A percentile compares a stretch with the other conserved stretches of the same genome.
These are phyloP conservation scores for Percina caprodes DNA, from an alignment of 2,113 vertebrate species.

Conservation along the genomic window DNA sequence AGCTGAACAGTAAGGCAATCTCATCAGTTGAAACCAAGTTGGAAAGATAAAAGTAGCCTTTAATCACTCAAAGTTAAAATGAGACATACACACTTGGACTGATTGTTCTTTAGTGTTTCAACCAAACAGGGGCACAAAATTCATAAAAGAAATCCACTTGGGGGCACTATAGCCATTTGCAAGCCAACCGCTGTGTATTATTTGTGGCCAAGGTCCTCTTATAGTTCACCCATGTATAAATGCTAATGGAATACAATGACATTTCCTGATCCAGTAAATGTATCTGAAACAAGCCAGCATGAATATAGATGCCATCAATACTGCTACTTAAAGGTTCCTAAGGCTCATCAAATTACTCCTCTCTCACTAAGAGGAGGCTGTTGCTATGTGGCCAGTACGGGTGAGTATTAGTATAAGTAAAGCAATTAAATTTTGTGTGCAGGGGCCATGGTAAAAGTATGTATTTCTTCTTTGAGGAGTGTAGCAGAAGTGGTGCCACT, in stretches of 20 bases:
- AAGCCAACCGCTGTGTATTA: slow-evolving; percentile 13
- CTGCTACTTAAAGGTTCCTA: slow-evolving; percentile 66
- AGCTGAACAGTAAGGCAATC: not conserved
- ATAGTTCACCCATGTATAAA: slow-evolving; percentile 73
- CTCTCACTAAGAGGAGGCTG: slow-evolving; percentile 36
- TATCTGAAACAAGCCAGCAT: slow-evolving; percentile 68
- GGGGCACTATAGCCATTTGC: slow-evolving; percentile 57
- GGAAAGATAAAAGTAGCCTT: not conserved
- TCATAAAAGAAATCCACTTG: slow-evolving; percentile 36
- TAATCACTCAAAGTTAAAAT: not conserved
- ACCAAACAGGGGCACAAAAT: not conserved
- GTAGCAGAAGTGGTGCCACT: slow-evolving; percentile 41
- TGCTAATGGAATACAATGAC: slow-evolving; percentile 82
- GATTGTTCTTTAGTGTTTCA: not conserved
- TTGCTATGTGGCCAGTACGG: slow-evolving; percentile 28
- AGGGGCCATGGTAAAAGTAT: not conserved
- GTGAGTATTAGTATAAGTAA: slow-evolving; percentile 33
- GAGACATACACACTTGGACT: not conserved
- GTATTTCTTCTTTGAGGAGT: slow-evolving; percentile 31
- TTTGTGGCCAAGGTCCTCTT: slow-evolving; percentile 43
- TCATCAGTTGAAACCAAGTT: slow-evolving; percentile 12
- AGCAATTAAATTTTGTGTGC: slow-evolving; percentile 38
- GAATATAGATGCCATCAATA: slow-evolving; percentile 77
- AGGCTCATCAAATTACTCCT: slow-evolving; percentile 61
- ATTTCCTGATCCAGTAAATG: slow-evolving; percentile 77